Conservation (phyloP, 2,888 invertebrate species). For the Sabatieria punctata region DNA sequence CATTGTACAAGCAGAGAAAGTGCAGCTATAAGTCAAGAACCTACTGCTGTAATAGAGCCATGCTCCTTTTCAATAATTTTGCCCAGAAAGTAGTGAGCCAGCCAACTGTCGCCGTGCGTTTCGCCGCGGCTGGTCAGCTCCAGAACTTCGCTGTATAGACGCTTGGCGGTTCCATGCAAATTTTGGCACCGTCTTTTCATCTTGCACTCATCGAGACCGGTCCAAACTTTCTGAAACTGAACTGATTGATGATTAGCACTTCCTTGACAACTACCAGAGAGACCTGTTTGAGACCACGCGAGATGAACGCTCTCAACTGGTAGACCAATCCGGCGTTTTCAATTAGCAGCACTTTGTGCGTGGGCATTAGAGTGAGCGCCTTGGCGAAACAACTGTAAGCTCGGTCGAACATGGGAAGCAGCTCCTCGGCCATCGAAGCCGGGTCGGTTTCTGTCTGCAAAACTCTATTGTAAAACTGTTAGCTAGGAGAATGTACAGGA, state of each 20-base stretch:
- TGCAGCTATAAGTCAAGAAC: too few species aligned
- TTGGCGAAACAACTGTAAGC: not conserved
- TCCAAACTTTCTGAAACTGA: too few species aligned
- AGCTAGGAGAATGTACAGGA: too few species aligned
- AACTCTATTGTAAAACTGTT: too few species aligned
- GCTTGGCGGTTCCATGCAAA: not conserved
- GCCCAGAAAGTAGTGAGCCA: conserved; percentile 84
- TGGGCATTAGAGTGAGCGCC: not conserved
- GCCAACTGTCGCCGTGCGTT: conserved; percentile 65
- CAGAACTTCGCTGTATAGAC: conserved; percentile 4
- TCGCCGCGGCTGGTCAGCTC: conserved; percentile 20
- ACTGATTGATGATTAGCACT: too few species aligned
- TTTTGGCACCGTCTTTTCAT: not conserved
- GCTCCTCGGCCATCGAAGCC: too few species aligned
- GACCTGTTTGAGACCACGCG: not conserved
- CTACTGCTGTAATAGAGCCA: too few species aligned
- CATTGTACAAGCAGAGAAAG: too few species aligned
- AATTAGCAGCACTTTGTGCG: not conserved
- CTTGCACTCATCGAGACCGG: too few species aligned
- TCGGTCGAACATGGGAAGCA: too few species aligned
- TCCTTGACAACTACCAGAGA: too few species aligned
- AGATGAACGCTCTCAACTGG: not conserved
- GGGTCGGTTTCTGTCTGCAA: too few species aligned
- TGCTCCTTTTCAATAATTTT: conserved; percentile 70
- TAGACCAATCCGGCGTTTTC: not conserved